A percentile compares a stretch with the other conserved stretches of the same genome.
Conservation (phyloP, 1,140 invertebrate species). For the Bombus pascuorum region DNA sequence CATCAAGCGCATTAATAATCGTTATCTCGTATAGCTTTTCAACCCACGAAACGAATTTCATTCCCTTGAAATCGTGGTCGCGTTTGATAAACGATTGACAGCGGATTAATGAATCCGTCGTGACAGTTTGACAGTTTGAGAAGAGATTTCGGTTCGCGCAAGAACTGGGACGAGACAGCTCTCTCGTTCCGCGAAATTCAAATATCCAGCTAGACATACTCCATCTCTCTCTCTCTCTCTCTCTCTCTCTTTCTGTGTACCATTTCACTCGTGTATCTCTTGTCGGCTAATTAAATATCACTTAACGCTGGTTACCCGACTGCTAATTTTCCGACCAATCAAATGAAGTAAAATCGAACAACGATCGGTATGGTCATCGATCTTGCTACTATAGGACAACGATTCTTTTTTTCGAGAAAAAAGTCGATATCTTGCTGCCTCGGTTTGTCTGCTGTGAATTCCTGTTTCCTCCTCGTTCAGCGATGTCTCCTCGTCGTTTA, state of each 20-base stretch:
- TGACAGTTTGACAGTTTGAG: background rate
- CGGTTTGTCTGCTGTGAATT: constrained; percentile 7
- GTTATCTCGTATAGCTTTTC: constrained; percentile 7
- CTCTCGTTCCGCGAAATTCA: background rate
- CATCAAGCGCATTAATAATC: background rate
- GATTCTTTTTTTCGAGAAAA: background rate
- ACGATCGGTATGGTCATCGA: constrained; percentile 26
- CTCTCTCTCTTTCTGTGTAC: background rate
- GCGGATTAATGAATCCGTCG: constrained; percentile 1
- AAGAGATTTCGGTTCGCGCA: background rate
- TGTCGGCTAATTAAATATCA: constrained; percentile 18
- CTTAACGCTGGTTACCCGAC: background rate
- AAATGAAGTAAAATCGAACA: background rate
- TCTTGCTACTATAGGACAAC: background rate
- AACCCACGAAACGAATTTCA: constrained; percentile 8
- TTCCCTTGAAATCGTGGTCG: background rate
- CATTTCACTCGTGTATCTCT: background rate
- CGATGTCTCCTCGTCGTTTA: constrained; percentile 62
- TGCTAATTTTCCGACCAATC: background rate
- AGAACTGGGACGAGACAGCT: background rate
- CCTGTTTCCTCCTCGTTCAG: constrained; percentile 12
- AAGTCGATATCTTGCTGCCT: background rate
- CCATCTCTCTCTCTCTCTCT: background rate
- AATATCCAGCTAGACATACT: background rate
- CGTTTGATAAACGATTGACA: constrained; percentile 13